Evolutionary conservation across 2,797 vertebrate species (phyloP).

Genomic region (Emys orbicularis): DNA sequence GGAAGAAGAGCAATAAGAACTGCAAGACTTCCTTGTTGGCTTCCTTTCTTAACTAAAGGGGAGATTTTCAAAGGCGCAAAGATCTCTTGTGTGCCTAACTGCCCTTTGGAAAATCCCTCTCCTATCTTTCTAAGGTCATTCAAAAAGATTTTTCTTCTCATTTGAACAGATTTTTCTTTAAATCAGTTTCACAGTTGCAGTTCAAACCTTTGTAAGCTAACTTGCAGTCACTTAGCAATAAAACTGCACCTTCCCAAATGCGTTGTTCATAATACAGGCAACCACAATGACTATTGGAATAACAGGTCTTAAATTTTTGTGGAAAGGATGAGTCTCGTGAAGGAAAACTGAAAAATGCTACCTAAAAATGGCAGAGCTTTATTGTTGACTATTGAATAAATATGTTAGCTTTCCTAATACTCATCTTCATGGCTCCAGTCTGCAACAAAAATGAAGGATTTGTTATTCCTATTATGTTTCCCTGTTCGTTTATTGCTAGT

Average conservation of each 20-base stretch:
- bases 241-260: neutral
- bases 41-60: neutral
- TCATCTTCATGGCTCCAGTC: neutral
- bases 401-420: neutral
- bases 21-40: neutral
- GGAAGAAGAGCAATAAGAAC: neutral
- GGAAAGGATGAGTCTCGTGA: neutral
- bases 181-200: constrained; percentile 14
- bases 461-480: neutral
- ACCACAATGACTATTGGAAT: neutral
- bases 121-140: constrained; percentile 1
- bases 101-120: constrained; percentile 24
- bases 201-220: neutral
- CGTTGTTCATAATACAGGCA: neutral
- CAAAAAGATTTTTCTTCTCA: constrained; percentile 6
- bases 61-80: neutral
- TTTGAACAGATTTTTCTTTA: constrained; percentile 3
- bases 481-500: neutral
- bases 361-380: neutral
- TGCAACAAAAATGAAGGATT: neutral
- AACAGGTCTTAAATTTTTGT: neutral
- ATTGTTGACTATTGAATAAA: neutral
- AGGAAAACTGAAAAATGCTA: neutral
- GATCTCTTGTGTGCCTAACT: neutral
- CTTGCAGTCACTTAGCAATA: neutral